Evolutionary conservation across 2,888 invertebrate species (phyloP).

Genomic region (Aphidoletes aphidimyza): DNA sequence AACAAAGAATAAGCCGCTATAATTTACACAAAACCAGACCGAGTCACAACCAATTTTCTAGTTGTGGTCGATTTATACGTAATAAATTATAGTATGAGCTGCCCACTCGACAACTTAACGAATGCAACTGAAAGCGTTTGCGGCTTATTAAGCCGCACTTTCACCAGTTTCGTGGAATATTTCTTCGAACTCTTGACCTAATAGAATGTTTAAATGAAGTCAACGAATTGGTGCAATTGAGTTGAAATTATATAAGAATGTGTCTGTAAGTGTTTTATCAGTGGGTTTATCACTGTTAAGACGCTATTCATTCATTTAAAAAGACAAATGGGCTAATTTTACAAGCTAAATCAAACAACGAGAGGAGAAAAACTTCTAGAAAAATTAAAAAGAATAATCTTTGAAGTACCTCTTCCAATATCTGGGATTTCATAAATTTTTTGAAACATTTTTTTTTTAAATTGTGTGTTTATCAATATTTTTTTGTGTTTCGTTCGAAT

Average conservation of each 20-base stretch:
- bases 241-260: too few species aligned
- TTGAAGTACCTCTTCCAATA: conserved; percentile 40
- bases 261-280: not conserved
- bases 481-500: conserved; percentile 4
- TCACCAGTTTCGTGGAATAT: too few species aligned
- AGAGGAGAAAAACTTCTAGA: conserved; percentile 30
- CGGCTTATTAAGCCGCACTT: too few species aligned
- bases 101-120: too few species aligned
- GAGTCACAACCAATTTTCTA: too few species aligned
- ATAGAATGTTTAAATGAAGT: too few species aligned
- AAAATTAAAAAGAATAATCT: not conserved
- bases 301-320: conserved; percentile 14
- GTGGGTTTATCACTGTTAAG: not conserved
- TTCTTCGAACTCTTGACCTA: too few species aligned
- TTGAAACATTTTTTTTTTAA: not conserved
- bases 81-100: too few species aligned
- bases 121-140: too few species aligned
- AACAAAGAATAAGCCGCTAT: not conserved
- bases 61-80: too few species aligned
- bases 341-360: conserved; percentile 24
- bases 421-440: conserved; percentile 18
- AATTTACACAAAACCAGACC: not conserved
- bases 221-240: too few species aligned
- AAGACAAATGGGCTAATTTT: conserved; percentile 35
- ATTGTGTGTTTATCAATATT: not conserved